Conservation (phyloP, 2,797 vertebrate species). For the Sarcoramphus papa region DNA sequence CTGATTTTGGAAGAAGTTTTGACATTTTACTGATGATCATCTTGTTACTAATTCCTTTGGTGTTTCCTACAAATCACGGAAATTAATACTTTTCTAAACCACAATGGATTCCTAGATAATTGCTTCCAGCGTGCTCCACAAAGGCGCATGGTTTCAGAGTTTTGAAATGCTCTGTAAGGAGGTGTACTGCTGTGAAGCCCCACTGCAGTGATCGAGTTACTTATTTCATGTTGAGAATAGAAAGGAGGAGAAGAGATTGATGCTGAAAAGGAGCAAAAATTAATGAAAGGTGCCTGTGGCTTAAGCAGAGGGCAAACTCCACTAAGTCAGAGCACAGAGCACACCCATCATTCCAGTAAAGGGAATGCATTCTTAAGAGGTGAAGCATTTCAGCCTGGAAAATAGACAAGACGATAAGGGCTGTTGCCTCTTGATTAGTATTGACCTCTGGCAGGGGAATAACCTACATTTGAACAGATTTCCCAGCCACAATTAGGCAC, state of each 20-base stretch:
- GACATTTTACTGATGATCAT: background rate
- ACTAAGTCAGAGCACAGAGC: background rate
- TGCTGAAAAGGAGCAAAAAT: background rate
- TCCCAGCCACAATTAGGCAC: background rate
- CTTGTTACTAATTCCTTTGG: background rate
- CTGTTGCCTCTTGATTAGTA: background rate
- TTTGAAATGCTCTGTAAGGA: background rate
- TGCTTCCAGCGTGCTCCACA: background rate
- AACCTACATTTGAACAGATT: background rate
- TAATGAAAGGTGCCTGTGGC: background rate
- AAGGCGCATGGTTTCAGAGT: background rate
- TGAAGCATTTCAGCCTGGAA: slow-evolving; percentile 18
- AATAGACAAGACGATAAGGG: background rate
- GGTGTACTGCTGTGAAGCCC: background rate
- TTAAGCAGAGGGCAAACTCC: background rate
- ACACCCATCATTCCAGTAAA: background rate
- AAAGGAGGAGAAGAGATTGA: background rate
- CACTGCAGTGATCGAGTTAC: background rate
- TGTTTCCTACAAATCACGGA: background rate
- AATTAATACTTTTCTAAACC: background rate
- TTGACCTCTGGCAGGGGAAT: background rate
- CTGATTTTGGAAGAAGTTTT: background rate
- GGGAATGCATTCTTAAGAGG: background rate
- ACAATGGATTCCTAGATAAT: background rate
- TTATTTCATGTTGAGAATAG: background rate